These are phyloP conservation scores for Gobius niger DNA, from an alignment of 2,113 vertebrate species.

Conservation along the genomic window DNA sequence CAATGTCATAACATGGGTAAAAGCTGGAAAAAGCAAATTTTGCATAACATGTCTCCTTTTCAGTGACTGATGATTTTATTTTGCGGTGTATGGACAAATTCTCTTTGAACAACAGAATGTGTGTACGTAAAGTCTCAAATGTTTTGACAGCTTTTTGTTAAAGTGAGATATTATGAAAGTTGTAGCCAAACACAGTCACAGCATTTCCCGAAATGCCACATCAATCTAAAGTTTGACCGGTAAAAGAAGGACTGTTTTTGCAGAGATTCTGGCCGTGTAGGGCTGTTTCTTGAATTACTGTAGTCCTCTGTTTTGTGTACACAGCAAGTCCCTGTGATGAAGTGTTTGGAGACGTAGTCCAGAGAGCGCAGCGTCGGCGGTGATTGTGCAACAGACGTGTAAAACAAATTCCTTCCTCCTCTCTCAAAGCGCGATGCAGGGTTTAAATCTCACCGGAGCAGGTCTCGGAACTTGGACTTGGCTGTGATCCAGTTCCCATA, in stretches of 20 bases:
- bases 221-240: background rate
- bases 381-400: background rate
- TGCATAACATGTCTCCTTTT: no score
- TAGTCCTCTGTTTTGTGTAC: background rate
- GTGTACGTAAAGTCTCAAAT: no score
- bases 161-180: no score
- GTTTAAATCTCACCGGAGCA: constrained; percentile 1
- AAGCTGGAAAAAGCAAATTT: no score
- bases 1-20: no score
- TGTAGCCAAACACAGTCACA: no score
- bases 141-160: no score
- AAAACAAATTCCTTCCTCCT: constrained; percentile 15
- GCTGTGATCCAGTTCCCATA: constrained; percentile 1
- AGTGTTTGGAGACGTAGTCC: background rate
- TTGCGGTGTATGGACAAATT: no score
- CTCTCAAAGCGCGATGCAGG: background rate
- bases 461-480: background rate
- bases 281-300: background rate
- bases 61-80: no score
- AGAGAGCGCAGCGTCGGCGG: background rate
- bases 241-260: background rate
- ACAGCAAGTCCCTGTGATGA: background rate
- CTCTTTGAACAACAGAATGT: no score
- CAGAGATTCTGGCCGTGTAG: background rate
- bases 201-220: no score